These are phyloP conservation scores for Acanthurus tractus DNA, from an alignment of 2,797 vertebrate species.

Conservation along the genomic window DNA sequence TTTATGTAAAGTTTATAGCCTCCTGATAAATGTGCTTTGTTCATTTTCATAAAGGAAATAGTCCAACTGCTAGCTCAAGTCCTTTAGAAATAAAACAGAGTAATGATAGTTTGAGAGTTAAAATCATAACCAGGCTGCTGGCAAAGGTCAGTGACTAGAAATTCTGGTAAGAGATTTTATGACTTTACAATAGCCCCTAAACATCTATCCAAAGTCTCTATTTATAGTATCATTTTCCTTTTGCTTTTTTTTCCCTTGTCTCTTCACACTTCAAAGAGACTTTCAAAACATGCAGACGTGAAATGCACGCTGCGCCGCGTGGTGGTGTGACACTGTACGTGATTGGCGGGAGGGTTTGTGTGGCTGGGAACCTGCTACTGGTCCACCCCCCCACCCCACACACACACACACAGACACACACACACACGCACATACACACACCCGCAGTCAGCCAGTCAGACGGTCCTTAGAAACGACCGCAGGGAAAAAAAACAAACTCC, in stretches of 20 bases:
- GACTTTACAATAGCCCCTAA: slow-evolving; percentile 1
- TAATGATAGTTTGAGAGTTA: neutral
- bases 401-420: slow-evolving; percentile 20
- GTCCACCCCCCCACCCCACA: too few species aligned
- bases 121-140: neutral
- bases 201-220: neutral
- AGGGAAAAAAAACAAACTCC: slow-evolving; percentile 35
- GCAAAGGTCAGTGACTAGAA: neutral
- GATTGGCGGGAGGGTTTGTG: slow-evolving; percentile 62
- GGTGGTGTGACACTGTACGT: slow-evolving; percentile 45
- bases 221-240: neutral
- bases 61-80: neutral
- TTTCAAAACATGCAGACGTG: slow-evolving; percentile 6
- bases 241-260: neutral
- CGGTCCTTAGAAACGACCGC: slow-evolving; percentile 24
- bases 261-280: neutral
- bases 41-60: neutral
- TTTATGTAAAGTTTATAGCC: neutral
- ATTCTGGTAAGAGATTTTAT: neutral
- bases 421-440: neutral
- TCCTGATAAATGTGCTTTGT: neutral
- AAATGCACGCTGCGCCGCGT: slow-evolving; percentile 24
- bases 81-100: neutral
- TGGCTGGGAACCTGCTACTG: slow-evolving; percentile 78
- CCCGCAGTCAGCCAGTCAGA: slow-evolving; percentile 44